Conservation (phyloP, 1,140 invertebrate species). For the Mycetomoellerius zeteki region DNA sequence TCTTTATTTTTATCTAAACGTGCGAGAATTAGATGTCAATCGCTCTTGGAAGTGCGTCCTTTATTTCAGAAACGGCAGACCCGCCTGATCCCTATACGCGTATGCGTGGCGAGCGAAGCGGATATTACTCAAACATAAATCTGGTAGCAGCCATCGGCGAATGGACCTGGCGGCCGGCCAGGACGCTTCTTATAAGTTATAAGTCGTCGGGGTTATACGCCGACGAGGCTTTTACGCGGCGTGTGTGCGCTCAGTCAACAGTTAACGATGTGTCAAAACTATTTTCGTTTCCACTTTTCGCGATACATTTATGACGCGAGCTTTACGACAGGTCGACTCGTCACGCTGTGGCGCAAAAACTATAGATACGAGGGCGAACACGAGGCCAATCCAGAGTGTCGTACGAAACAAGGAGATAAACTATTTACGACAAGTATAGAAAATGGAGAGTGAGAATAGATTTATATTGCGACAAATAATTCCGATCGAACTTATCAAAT, state of each 20-base stretch:
- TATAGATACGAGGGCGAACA: not conserved
- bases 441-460: not conserved
- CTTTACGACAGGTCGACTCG: slow-evolving; percentile 36
- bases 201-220: slow-evolving; percentile 70
- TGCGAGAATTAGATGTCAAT: slow-evolving; percentile 42
- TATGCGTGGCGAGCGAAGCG: slow-evolving; percentile 37
- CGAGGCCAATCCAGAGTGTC: not conserved
- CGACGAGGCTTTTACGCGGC: slow-evolving; percentile 65
- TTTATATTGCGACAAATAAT: not conserved
- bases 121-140: slow-evolving; percentile 76
- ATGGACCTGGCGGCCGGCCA: slow-evolving; percentile 67
- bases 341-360: slow-evolving; percentile 38
- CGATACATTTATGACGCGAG: slow-evolving; percentile 72
- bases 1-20: not conserved
- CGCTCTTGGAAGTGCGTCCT: slow-evolving; percentile 14
- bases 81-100: slow-evolving; percentile 11
- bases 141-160: slow-evolving; percentile 65
- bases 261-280: slow-evolving; percentile 78
- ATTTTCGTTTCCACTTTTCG: slow-evolving; percentile 70
- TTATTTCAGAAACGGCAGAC: slow-evolving; percentile 25
- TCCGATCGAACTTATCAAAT: not conserved
- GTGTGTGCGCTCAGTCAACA: slow-evolving; percentile 69
- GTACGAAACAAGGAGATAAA: slow-evolving; percentile 1
- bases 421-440: slow-evolving; percentile 16
- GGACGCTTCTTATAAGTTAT: slow-evolving; percentile 67